A percentile compares a stretch with the other conserved stretches of the same genome.
Conservation (phyloP, 2,888 invertebrate genomes). For the Thera obeliscata region DNA sequence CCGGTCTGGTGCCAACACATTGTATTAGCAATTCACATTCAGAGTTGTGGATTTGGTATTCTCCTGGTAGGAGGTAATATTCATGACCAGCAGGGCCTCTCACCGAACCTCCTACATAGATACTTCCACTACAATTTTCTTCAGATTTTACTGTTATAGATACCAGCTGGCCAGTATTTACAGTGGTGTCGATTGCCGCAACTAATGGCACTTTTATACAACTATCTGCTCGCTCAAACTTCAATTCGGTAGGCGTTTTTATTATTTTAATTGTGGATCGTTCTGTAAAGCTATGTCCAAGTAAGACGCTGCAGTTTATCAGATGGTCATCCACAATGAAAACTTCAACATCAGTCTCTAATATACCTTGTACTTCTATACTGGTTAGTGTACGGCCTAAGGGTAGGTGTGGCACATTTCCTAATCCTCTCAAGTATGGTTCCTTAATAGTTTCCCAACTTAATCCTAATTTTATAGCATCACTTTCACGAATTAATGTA, state of each 20-base stretch:
- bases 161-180: not conserved
- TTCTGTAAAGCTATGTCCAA: no score
- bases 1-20: not conserved
- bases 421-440: not conserved
- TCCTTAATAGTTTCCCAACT: not conserved
- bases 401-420: not conserved
- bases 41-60: no score
- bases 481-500: not conserved
- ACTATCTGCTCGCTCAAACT: not conserved
- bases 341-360: no score
- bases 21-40: no score
- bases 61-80: no score
- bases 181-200: not conserved
- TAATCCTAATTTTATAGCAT: not conserved
- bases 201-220: not conserved
- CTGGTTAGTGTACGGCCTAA: not conserved
- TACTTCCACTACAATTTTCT: no score
- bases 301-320: no score
- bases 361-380: not conserved
- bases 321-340: no score
- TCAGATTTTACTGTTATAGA: not conserved
- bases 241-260: not conserved
- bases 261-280: not conserved
- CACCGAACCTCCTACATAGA: no score
- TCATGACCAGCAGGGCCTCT: no score